A percentile compares a stretch with the other conserved stretches of the same genome.
These are phyloP conservation scores for Phortica okadai DNA, from an alignment of 2,888 invertebrate species.

Conservation along the genomic window DNA sequence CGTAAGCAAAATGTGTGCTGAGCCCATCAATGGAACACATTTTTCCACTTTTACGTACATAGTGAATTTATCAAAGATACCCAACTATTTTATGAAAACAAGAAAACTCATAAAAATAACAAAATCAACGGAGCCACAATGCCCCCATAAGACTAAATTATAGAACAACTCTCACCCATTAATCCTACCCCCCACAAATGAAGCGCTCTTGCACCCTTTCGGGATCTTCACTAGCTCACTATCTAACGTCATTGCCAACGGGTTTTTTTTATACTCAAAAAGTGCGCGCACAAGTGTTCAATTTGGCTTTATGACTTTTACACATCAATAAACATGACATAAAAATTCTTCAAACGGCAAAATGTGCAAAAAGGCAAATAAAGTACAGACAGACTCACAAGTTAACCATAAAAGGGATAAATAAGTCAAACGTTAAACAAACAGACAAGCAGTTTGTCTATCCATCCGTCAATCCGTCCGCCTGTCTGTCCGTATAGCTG, in stretches of 20 bases:
- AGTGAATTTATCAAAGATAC: not conserved
- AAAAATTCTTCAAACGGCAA: slow-evolving; percentile 50
- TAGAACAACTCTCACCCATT: not conserved
- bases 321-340: slow-evolving; percentile 71
- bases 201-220: not conserved
- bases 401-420: slow-evolving; percentile 52
- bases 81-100: slow-evolving; percentile 45
- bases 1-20: not conserved
- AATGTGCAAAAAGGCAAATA: slow-evolving; percentile 1
- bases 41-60: not conserved
- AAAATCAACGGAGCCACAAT: slow-evolving; percentile 33
- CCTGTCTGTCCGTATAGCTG: not conserved
- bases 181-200: not conserved
- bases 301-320: slow-evolving; percentile 68
- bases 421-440: slow-evolving; percentile 57
- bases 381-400: slow-evolving; percentile 48
- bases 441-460: slow-evolving; percentile 31
- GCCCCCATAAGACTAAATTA: not conserved
- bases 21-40: not conserved
- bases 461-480: not conserved
- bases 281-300: slow-evolving; percentile 56
- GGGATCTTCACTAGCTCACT: not conserved
- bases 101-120: slow-evolving; percentile 25
- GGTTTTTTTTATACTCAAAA: not conserved
- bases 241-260: not conserved